phyloP scores from a whole-genome alignment of 2,888 invertebrate species.

The Chrysolina americana region DNA sequence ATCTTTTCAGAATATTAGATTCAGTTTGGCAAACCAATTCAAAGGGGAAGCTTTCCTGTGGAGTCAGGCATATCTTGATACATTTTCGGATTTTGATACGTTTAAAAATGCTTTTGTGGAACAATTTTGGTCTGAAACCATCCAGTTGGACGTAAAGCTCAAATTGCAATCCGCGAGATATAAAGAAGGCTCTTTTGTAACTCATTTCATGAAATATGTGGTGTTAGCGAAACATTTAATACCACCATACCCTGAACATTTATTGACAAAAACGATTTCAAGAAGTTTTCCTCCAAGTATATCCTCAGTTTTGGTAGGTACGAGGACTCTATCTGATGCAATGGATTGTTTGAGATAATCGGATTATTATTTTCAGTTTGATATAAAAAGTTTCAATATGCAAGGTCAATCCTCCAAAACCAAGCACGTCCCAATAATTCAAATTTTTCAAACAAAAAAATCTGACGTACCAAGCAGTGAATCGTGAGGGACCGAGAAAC shows the following conservation, averaged over 20 bases:
- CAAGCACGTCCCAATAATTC: neutral
- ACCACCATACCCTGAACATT: slow-evolving; percentile 14
- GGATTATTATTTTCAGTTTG: neutral
- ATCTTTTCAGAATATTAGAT: neutral
- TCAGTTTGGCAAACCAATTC: neutral
- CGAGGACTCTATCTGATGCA: neutral
- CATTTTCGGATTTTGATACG: neutral
- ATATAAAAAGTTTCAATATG: neutral
- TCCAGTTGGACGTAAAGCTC: slow-evolving; percentile 3
- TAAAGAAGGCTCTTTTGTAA: neutral
- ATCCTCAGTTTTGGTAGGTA: neutral
- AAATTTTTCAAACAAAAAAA: neutral
- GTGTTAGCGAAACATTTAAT: slow-evolving; percentile 4
- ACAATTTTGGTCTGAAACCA: slow-evolving; percentile 8
- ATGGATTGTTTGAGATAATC: neutral
- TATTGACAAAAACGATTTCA: slow-evolving; percentile 4
- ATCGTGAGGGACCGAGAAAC: neutral
- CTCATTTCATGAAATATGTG: neutral
- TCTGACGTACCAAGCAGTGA: neutral
- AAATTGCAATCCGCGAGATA: slow-evolving; percentile 12
- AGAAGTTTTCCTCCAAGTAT: slow-evolving; percentile 11
- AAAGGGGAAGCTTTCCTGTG: neutral
- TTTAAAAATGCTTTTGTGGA: slow-evolving; percentile 4
- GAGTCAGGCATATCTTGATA: slow-evolving; percentile 9
- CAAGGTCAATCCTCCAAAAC: neutral